Percentiles rank a stretch among this genome's conserved stretches.
These are phyloP conservation scores for Cephalopholis sonnerati DNA, from an alignment of 2,113 vertebrate genomes.

Conservation along the genomic window DNA sequence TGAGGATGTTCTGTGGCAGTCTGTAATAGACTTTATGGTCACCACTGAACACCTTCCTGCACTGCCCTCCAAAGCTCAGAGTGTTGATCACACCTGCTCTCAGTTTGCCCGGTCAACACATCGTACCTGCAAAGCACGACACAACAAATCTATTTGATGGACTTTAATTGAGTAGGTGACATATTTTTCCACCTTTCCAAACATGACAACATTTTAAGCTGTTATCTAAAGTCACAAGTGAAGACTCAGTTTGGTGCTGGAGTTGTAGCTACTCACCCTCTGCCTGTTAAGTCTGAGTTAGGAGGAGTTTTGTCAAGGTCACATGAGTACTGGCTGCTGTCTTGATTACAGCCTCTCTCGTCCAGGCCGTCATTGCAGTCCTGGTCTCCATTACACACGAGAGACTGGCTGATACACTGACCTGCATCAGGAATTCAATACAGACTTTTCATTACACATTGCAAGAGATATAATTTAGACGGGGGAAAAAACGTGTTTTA, in stretches of 20 bases:
- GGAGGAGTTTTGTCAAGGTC: conserved; percentile 88
- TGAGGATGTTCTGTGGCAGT: conserved; percentile 90
- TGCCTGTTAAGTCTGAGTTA: conserved; percentile 90
- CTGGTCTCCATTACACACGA: conserved; percentile 94
- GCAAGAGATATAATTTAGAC: background rate
- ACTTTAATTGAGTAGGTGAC: background rate
- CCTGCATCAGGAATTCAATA: conserved; percentile 78
- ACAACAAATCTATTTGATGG: background rate
- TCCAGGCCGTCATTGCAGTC: conserved; percentile 94
- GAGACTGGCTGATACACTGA: conserved; percentile 89
- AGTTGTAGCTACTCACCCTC: conserved; percentile 83
- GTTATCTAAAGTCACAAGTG: background rate
- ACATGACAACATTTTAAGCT: background rate
- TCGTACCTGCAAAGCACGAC: conserved; percentile 83
- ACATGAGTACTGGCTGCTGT: conserved; percentile 78
- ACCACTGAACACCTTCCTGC: conserved; percentile 90
- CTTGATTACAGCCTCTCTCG: conserved; percentile 86
- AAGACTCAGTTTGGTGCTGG: background rate
- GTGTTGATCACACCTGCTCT: conserved; percentile 90
- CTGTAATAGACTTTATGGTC: conserved; percentile 86
- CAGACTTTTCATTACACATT: background rate
- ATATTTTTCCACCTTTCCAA: background rate
- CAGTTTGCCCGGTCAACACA: conserved; percentile 84
- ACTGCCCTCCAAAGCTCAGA: conserved; percentile 92
- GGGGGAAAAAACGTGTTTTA: background rate